Percentiles rank a stretch among this genome's conserved stretches.
Evolutionary conservation across 2,797 vertebrate genomes (phyloP).

Genomic region (Rhabdomys pumilio): DNA sequence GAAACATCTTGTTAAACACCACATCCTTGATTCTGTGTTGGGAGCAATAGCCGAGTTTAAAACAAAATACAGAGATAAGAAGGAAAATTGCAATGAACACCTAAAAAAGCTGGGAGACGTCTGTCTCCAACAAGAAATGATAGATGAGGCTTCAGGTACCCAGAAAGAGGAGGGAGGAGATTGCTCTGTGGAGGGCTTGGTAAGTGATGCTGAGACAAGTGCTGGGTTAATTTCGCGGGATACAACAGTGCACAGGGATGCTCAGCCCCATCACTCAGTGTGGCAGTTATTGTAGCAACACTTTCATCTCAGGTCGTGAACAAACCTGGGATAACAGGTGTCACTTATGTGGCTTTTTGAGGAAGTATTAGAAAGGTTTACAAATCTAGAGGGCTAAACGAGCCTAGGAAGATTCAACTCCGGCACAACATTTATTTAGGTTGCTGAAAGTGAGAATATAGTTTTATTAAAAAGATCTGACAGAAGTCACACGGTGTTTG

Average conservation of each 20-base stretch:
- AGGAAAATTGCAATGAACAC: background rate
- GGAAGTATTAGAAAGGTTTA: conserved; percentile 62
- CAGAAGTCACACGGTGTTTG: conserved; percentile 91
- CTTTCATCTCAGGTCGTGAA: conserved; percentile 52
- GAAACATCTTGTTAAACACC: conserved; percentile 85
- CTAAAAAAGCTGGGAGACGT: background rate
- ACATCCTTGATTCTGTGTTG: conserved; percentile 78
- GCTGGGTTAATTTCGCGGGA: background rate
- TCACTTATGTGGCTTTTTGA: conserved; percentile 48
- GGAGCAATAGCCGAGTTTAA: conserved; percentile 77
- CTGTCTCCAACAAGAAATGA: conserved; percentile 26
- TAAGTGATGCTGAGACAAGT: conserved; percentile 57
- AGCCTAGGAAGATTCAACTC: conserved; percentile 82
- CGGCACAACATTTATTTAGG: conserved; percentile 91
- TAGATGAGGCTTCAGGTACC: background rate
- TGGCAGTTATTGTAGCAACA: conserved; percentile 8
- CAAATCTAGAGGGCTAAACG: conserved; percentile 82
- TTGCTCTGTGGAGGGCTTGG: conserved; percentile 40
- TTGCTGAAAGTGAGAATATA: conserved; percentile 91
- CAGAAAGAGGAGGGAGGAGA: background rate
- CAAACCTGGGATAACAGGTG: conserved; percentile 58
- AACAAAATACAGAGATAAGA: conserved; percentile 66
- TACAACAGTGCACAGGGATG: background rate
- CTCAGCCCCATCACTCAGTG: conserved; percentile 12
- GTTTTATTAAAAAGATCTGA: conserved; percentile 92